Evolutionary conservation across 2,888 invertebrate species (phyloP), one percentile per base, ranked within the genome.

Genomic region (Hoplodrina blanda): DNA sequence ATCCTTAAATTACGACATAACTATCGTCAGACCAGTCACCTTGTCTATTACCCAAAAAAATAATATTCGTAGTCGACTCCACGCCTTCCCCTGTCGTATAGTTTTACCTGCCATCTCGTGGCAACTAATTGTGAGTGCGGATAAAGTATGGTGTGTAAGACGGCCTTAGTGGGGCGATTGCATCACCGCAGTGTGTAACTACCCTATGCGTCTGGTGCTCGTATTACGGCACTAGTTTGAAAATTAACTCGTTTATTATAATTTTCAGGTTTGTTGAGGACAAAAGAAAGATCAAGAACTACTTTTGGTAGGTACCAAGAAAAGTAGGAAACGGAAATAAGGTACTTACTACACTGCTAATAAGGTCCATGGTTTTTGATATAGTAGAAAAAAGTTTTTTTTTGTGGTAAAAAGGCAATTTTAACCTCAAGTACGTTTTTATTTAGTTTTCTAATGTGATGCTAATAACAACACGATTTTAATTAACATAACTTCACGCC

Each of bases 41-140:
- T 37, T 7, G 1, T 0, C 7, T n/a, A 4, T 37, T 8, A 13
- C 11, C 10, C 0, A 5, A 20, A 56, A n/a, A 49, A 37, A 20
- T 0, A 8, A 3, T 25, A 8, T 0, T 7, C 2, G 17, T 37
- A 6, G 0, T 0, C 71, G 17, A 57, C 80, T 84, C 85, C 69
- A 77, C 33, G 19, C 44, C 69, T 69, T 82, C 59, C 84, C 25
- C 69, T 88, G 88, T 89, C 74, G 88, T 82, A 82, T 94, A 94
- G 95, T 95, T 95, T 95, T 91, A 96, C 95, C 95, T 96, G 95
- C 93, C 95, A 93, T 94, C 94, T 92, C 92, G 90, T 87, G 91
- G 92, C 95, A 95, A 95, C 96, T 96, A 96, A 96, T 96, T 96
- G 95, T 95, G 95, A 95, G 95, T 95, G 93, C 93, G 93, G 95